A percentile compares a stretch with the other conserved stretches of the same genome.
These are phyloP conservation scores for Drosophila parvula DNA, from an alignment of 1,140 invertebrate species.

Conservation along the genomic window DNA sequence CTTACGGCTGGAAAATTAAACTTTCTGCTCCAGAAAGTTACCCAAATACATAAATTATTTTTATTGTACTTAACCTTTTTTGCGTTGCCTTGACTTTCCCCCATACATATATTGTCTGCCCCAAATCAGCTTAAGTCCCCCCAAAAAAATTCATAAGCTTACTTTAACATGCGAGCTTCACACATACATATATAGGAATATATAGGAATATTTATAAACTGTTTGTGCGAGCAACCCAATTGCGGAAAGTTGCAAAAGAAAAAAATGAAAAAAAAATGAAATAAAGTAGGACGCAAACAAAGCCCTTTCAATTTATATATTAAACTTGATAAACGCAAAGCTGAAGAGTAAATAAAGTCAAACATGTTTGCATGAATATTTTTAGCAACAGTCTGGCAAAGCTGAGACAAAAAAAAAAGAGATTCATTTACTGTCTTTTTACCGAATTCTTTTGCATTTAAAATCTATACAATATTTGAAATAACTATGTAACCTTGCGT, in stretches of 20 bases:
- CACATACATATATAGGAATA: constrained; percentile 7
- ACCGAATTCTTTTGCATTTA: background rate
- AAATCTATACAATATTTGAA: background rate
- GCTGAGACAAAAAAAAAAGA: background rate
- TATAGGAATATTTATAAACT: constrained; percentile 7
- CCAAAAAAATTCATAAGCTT: constrained; percentile 47
- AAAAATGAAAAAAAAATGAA: constrained; percentile 10
- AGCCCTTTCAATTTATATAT: background rate
- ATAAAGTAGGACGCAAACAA: constrained; percentile 27
- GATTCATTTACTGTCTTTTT: background rate
- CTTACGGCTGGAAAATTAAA: constrained; percentile 23
- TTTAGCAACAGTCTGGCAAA: constrained; percentile 3
- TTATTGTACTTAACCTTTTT: constrained; percentile 54
- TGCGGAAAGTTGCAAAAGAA: background rate
- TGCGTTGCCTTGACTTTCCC: constrained; percentile 36
- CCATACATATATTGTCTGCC: constrained; percentile 18
- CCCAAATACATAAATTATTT: constrained; percentile 55
- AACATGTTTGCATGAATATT: background rate
- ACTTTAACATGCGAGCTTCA: constrained; percentile 31
- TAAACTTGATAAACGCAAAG: constrained; percentile 14
- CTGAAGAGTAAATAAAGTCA: constrained; percentile 10
- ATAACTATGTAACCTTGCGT: background rate
- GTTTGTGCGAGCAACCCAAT: constrained; percentile 14
- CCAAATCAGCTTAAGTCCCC: constrained; percentile 45
- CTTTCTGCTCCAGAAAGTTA: constrained; percentile 35